phyloP scores from a whole-genome alignment of 2,888 invertebrate species.

The Chymomyza caudatula region DNA sequence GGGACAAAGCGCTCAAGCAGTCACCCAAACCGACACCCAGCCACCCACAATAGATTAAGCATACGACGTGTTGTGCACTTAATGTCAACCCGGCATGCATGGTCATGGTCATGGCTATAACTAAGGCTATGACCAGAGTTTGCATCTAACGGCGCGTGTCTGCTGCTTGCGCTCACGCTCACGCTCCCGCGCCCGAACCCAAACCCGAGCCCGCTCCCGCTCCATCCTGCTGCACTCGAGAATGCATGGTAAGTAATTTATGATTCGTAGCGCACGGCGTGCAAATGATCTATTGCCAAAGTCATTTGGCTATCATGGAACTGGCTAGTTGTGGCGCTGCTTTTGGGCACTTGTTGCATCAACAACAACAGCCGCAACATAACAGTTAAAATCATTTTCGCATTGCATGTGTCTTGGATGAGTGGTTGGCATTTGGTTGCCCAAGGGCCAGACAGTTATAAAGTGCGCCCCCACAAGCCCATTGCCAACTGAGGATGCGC shows the following conservation, averaged over 20 bases:
- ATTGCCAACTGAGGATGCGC: conserved; percentile 28
- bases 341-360: conserved; percentile 53
- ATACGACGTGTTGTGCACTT: conserved; percentile 67
- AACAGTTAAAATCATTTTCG: conserved; percentile 57
- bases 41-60: conserved; percentile 49
- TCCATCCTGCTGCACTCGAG: neutral
- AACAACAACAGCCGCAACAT: conserved; percentile 25
- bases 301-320: conserved; percentile 26
- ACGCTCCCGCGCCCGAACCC: neutral
- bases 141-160: conserved; percentile 7
- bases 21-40: conserved; percentile 42
- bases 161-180: neutral
- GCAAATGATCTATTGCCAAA: conserved; percentile 63
- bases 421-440: conserved; percentile 8
- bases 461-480: conserved; percentile 55
- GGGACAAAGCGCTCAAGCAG: conserved; percentile 47
- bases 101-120: neutral
- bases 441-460: conserved; percentile 46
- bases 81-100: conserved; percentile 18
- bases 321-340: conserved; percentile 9
- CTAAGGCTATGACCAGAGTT: conserved; percentile 22
- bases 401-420: conserved; percentile 19
- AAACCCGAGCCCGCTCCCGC: neutral
- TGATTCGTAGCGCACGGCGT: conserved; percentile 66
- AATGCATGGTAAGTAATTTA: conserved; percentile 43